Base-by-base conservation (phyloP, 35 echinoderm and acorn worm species). In the Ophiothrix spiculata region DNA sequence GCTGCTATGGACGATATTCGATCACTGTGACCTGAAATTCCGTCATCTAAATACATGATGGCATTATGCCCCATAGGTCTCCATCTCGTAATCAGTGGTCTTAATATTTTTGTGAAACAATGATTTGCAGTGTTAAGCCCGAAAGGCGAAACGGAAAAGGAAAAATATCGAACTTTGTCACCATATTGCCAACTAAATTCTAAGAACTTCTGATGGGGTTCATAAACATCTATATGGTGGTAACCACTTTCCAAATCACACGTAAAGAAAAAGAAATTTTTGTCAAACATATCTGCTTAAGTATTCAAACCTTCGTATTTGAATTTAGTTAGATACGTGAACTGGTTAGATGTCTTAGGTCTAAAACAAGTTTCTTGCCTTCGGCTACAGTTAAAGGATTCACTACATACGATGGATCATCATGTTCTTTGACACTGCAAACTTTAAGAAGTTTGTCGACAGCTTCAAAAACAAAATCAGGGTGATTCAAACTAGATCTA, bases 31-130 rank as follows among this genome's bases (percentile, higher is more conserved):
- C 76, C 38, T 40, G 42, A 34, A 45, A 32, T 34, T 31, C 38
- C 31, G 35, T 78, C 85, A 35, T 46, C 85, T 14, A 86, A 45
- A 32, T 77, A 77, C 6, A 78, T 16, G 21, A 78, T 86, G 11
- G 73, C 25, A 56, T n/a, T 32, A 86, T 86, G 85, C 29, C 74
- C 73, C 85, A 86, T 86, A 35, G 74, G 46, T 1, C 74, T 73
- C 85, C 85, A 86, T 46, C 75, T 76, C 2, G 37, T 78, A 0
- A 86, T 39, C 38, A 86, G 39, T 33, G 85, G 85, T 63, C 85
- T 86, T 0, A 86, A 33, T 75, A 86, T 77, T 56, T 86, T 86
- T 23, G 85, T 86, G 39, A 86, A 86, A 78, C 85, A 86, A 56
- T 86, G 40, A 32, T 75, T 77, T 13, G 85, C 85, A 12, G 74